These are phyloP conservation scores for Brachyptera risi DNA, from an alignment of 2,888 invertebrate species.

Conservation along the genomic window DNA sequence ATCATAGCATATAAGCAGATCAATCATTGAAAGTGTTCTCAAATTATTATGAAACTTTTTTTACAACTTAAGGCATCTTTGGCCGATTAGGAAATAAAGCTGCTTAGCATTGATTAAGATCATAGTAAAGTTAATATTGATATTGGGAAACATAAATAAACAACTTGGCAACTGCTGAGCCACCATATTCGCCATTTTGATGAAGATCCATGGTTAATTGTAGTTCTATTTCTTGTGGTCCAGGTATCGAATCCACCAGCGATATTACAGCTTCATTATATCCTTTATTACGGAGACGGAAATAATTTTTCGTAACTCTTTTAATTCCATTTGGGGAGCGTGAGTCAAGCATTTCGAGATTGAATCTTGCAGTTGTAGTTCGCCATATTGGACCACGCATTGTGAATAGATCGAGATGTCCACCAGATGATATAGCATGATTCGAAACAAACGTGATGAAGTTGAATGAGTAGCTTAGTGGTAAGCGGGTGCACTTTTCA, in stretches of 20 bases:
- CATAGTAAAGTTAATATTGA: conserved; percentile 50
- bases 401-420: conserved; percentile 75
- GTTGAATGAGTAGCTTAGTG: conserved; percentile 86
- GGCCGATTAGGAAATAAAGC: too few relatives aligned
- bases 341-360: conserved; percentile 62
- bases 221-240: conserved; percentile 88
- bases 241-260: conserved; percentile 67
- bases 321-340: conserved; percentile 58
- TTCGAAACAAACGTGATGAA: conserved; percentile 90
- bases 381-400: conserved; percentile 77
- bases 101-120: too few relatives aligned
- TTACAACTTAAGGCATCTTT: too few relatives aligned
- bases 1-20: too few relatives aligned
- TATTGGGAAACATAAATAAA: conserved; percentile 82
- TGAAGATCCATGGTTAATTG: conserved; percentile 83
- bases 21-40: too few relatives aligned
- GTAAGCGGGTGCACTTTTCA: conserved; percentile 68
- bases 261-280: conserved; percentile 72
- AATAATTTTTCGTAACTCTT: conserved; percentile 43
- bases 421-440: conserved; percentile 61
- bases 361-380: conserved; percentile 68
- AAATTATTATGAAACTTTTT: too few relatives aligned
- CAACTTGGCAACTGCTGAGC: conserved; percentile 80
- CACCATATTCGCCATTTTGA: conserved; percentile 66
- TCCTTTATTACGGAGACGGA: conserved; percentile 52